These are phyloP conservation scores for Plebejus melissa DNA, from an alignment of 2,888 invertebrate species.

Conservation along the genomic window DNA sequence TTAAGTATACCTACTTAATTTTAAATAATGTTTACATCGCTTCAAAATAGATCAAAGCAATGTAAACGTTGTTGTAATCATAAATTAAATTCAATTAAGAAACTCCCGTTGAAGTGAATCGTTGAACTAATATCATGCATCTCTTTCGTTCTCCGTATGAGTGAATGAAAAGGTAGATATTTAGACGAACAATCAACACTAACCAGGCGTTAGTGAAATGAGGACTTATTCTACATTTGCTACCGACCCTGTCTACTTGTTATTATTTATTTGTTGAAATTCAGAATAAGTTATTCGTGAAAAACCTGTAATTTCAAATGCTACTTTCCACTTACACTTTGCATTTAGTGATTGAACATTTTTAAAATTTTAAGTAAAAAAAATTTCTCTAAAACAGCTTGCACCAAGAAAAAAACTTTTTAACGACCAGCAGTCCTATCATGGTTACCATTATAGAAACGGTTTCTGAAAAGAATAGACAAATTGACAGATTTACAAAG, in stretches of 20 bases:
- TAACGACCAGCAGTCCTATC: too few species aligned
- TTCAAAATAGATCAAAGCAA: slow-evolving; percentile 5
- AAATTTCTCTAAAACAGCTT: too few species aligned
- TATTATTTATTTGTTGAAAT: background rate
- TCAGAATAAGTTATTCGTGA: background rate
- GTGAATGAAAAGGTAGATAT: background rate
- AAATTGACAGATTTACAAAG: too few species aligned
- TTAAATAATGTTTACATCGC: slow-evolving; percentile 3
- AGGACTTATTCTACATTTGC: background rate
- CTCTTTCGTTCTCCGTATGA: background rate
- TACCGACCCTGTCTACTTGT: background rate
- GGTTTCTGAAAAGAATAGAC: too few species aligned
- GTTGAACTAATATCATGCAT: background rate
- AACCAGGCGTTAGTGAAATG: background rate
- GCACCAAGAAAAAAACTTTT: too few species aligned
- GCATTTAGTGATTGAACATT: too few species aligned
- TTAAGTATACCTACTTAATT: background rate
- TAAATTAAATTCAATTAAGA: background rate
- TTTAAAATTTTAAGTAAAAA: too few species aligned
- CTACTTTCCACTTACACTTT: too few species aligned
- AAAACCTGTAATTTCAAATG: background rate
- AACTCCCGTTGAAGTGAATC: background rate
- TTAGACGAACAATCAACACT: background rate
- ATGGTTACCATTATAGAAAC: too few species aligned
- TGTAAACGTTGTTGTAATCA: background rate